Evolutionary conservation across 2,797 vertebrate species (phyloP), one percentile per base, ranked within the genome.

Genomic region (Enteromius paludinosus): DNA sequence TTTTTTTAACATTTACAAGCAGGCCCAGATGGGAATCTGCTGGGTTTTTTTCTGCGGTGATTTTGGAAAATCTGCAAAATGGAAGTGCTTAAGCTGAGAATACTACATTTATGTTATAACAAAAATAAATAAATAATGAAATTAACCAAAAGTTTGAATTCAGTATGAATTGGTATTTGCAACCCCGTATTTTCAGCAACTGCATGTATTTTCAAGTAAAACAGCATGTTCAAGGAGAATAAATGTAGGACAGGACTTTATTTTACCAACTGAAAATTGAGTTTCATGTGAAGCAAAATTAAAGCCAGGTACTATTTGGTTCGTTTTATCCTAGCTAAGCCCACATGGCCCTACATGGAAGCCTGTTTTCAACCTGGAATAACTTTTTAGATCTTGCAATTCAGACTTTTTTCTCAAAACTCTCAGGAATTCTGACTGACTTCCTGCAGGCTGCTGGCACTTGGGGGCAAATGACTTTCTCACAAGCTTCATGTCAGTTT

Each of bases 1-100:
- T 30, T 71, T 30, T 47, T 49, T 45, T 71, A 5, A 69, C 6
- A 2, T 71, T 71, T 49, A 47, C 69, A 71, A 71, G 69, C 69
- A 30, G 8, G 68, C 1, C 41, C 68, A 18, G 43, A 18, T 47
- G 43, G 14, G 9, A 49, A 30, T 49, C 8, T 70, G 14, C 23
- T 70, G n/a, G n/a, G 15, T 10, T 1, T 14, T 18, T 45, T 66
- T 69, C 23, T 30, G 2, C 28, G 4, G 69, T 49, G 17, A 52
- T 33, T 72, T 52, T 20, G 17, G 25, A 49, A 71, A 49, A 30
- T 49, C 5, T n/a, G 47, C 45, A 0, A 47, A 52, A 72, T 20
- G 69, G 45, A n/a, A 72, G 49, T 3, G 7, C 9, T 28, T 28
- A 47, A 45, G 28, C 8, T 30, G 25, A 20, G 17, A 33, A 33